A percentile compares a stretch with the other conserved stretches of the same genome.
phyloP scores from a whole-genome alignment of 2,888 invertebrate genomes.

The Balanococcus diminutus region DNA sequence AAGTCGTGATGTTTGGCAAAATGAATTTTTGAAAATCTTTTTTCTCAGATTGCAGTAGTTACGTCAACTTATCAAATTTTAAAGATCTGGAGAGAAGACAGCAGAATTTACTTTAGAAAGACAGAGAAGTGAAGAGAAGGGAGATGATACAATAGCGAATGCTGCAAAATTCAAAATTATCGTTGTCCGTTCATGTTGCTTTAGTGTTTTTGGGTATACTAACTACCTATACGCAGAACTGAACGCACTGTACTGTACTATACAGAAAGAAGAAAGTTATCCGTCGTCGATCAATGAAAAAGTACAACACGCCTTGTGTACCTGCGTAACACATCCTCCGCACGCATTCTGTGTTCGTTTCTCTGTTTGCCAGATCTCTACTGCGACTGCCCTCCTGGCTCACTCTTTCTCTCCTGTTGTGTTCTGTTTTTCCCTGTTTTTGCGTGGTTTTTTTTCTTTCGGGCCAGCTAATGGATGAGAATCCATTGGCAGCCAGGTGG shows the following conservation, averaged over 20 bases:
- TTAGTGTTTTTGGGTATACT: too few species aligned
- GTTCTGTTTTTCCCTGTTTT: background rate
- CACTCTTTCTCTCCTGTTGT: background rate
- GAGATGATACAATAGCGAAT: too few species aligned
- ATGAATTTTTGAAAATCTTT: too few species aligned
- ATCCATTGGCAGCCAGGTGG: background rate
- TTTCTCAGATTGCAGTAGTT: too few species aligned
- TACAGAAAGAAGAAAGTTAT: background rate
- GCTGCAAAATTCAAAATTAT: too few species aligned
- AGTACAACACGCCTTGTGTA: background rate
- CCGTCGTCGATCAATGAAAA: conserved; percentile 11
- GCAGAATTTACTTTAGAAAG: too few species aligned
- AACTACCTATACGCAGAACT: too few species aligned
- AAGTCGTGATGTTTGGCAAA: too few species aligned
- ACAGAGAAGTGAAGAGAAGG: too few species aligned
- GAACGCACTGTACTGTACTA: background rate
- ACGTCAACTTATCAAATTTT: too few species aligned
- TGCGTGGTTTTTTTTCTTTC: background rate
- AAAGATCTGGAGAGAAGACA: too few species aligned
- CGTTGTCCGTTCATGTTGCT: too few species aligned
- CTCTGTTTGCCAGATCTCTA: background rate
- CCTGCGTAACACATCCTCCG: conserved; percentile 11
- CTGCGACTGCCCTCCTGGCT: background rate
- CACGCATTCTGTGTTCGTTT: background rate
- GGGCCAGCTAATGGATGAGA: background rate